A percentile compares a stretch with the other conserved stretches of the same genome.
phyloP scores from a whole-genome alignment of 1,140 invertebrate genomes.

The Nasonia vitripennis region DNA sequence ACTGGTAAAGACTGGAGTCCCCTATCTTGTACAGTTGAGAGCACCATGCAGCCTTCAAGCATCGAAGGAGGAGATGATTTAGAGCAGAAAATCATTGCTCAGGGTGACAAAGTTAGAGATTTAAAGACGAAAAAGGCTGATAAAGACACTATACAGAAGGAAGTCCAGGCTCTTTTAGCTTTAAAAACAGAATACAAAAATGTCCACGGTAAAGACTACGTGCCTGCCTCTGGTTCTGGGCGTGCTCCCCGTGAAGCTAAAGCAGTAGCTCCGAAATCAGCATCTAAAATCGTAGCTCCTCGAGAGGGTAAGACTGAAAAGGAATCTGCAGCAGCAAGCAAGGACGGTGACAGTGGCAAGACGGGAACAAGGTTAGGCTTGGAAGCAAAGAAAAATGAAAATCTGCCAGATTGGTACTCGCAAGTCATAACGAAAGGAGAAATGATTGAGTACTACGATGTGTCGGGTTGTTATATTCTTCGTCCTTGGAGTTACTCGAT shows the following conservation, averaged over 20 bases:
- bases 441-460: conserved; percentile 99
- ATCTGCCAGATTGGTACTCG: conserved; percentile 98
- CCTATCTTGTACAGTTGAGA: background rate
- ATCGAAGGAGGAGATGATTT: conserved; percentile 45
- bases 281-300: background rate
- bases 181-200: conserved; percentile 89
- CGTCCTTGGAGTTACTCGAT: conserved; percentile 97
- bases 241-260: conserved; percentile 10
- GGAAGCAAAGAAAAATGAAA: conserved; percentile 94
- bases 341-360: conserved; percentile 75
- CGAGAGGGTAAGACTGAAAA: background rate
- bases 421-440: conserved; percentile 99
- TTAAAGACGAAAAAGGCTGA: conserved; percentile 58
- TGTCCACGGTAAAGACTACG: conserved; percentile 78
- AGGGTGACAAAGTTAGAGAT: conserved; percentile 62
- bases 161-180: conserved; percentile 76
- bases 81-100: conserved; percentile 55
- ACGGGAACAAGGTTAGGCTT: conserved; percentile 95
- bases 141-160: conserved; percentile 55
- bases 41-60: too few relatives aligned
- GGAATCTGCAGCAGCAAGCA: background rate
- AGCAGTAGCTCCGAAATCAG: conserved; percentile 8
- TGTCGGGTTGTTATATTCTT: conserved; percentile 98
- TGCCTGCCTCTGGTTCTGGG: conserved; percentile 49
- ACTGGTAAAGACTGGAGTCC: conserved; percentile 80